Evolutionary conservation across 2,888 invertebrate genomes (phyloP), one percentile per base, ranked within the genome.

Genomic region (Brenthis daphne): DNA sequence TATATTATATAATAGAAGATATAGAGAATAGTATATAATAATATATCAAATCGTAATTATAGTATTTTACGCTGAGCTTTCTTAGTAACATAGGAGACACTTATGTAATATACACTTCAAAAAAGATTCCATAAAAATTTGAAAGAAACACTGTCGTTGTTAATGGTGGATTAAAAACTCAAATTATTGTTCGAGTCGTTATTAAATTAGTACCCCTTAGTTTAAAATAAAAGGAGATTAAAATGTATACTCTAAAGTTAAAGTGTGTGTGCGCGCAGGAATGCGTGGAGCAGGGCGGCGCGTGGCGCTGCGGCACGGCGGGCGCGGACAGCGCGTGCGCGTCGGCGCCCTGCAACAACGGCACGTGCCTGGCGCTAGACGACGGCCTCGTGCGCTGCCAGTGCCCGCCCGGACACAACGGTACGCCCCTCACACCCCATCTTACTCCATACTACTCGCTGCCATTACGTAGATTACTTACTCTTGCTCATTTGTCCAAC

Each of bases 341-440:
- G 14, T 86, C 92, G 60, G 91, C 94, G 75, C 95, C 96, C 43
- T 98, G 98, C 92, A 94, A 95, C 85, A 96, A 96, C 88, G 96
- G 95, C 77, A 95, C 95, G 66, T 97, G 97, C 86, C 87, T 93
- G 72, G 95, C 95, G 84, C 95, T 95, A 81, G 86, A 86, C 78
- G 73, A 93, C 73, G 94, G 94, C 74, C 94, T 94, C 75, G 96
- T 94, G 89, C 94, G 94, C 77, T 98, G 98, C 93, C 83, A 84
- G 74, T 98, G 98, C 89, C 92, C 93, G 75, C 79, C 87, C 51
- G 89, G 89, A 0, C 72, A 74, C 75, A 85, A 76, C 56, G 91
- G 91, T 90, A 2, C 68, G 84, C 80, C n/a, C 16, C 37, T 20
- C 20, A 20, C 20, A 24, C 24, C 24, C 24, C 24, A 24, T 3